Base-by-base conservation (phyloP, 1,140 invertebrate genomes). In the Lineus longissimus region DNA sequence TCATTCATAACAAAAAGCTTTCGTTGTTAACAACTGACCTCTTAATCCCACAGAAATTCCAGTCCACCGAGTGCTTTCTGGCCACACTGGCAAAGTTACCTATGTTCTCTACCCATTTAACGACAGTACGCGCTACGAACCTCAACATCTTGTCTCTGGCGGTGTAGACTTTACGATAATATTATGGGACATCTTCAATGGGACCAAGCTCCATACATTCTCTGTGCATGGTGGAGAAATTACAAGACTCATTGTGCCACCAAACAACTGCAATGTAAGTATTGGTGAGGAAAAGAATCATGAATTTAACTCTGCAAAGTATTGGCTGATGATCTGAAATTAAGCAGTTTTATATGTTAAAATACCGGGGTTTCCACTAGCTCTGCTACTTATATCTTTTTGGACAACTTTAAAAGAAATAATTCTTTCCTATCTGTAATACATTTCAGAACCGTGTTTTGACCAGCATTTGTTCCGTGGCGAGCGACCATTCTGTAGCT, bases 111-210 rank as follows among this genome's bases (percentile, higher is more conserved):
- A 98, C 79, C 97, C 97, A 13, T 90, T 97, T 72, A 90, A 95
- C 75, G 88, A 94, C 17, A 89, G 95, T 75, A 83, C 87, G n/a
- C 88, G 95, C 63, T 99, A 98, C 77, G 95, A 99, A 75, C 89
- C 92, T 0, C 66, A 75, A 31, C 74, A 79, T 60, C 82, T 99
- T 15, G 87, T 99, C 0, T 98, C 95, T 0, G 97, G 97, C 22
- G 95, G 95, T 1, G 91, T 95, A 17, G 97, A 99, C 80, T 99
- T 99, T 81, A 94, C 95, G 0, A 94, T 99, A 2, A 95, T 93
- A 73, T 83, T 99, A 0, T 99, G 97, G 97, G 96, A 99, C 80
- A 85, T 99, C 60, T 93, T 93, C 72, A 90, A 89, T 47, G 95
- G 95, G 11, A 88, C 87, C 1, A 82, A 96, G 47, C 81, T 99